Base-by-base conservation (phyloP, 2,888 invertebrate species). In the Brachyptera risi region DNA sequence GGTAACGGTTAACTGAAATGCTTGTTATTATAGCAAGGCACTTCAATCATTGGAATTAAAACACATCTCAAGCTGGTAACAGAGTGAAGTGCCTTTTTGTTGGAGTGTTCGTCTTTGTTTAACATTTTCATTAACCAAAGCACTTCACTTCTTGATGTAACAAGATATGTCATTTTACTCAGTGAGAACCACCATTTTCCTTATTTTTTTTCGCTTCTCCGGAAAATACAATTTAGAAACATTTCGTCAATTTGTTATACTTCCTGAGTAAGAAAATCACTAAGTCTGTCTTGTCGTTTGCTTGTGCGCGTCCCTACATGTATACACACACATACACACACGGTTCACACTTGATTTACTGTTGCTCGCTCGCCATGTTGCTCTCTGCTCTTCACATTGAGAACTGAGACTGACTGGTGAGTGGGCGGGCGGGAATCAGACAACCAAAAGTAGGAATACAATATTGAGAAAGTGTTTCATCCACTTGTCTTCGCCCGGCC, bases 341-440 rank as follows among this genome's bases (percentile, higher is more conserved):
- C 65, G 63, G 62, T 63, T 61, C 63, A 63, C 63, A 63, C 61
- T 63, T 42, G 49, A 60, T 60, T 60, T 60, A 60, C 57, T 63
- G 59, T 59, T 56, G 56, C 49, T 58, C 65, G 65, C 65, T 65
- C 65, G 63, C 65, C 61, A 63, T 61, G 65, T 65, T 67, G 66
- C 65, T 62, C n/a, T n/a, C 65, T 67, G 64, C 66, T 63, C 63
- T 66, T 66, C 64, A 67, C 65, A 62, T 66, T 65, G 65, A 54
- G 11, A 64, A 64, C 63, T 63, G 67, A 66, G 66, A 65, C 61
- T 68, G 67, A 68, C 65, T 67, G 67, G 65, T 66, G 68, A 67
- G 67, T 69, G 68, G 67, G 68, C 65, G 65, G 66, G 67, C n/a
- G n/a, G n/a, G n/a, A n/a, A 67, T 68, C 68, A 68, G 67, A 69